Evolutionary conservation across 2,888 invertebrate genomes (phyloP).

Genomic region (Andricus quercusramuli): DNA sequence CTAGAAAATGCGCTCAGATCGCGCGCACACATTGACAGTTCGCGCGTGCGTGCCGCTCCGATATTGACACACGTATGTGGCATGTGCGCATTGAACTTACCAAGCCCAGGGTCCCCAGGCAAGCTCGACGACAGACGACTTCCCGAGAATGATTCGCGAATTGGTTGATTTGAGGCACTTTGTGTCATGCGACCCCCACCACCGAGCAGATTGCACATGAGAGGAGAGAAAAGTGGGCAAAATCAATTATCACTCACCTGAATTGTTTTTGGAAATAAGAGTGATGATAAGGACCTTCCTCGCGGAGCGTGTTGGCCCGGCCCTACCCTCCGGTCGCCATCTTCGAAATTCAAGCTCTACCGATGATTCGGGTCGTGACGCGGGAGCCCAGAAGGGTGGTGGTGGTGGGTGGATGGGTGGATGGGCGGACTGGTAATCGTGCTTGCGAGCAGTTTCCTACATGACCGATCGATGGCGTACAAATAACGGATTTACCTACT

Average conservation of each 20-base stretch:
- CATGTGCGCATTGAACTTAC: conserved; percentile 77
- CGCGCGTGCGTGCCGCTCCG: conserved; percentile 53
- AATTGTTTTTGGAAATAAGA: conserved; percentile 40
- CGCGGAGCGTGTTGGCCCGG: conserved; percentile 63
- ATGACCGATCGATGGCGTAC: conserved; percentile 45
- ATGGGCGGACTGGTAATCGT: conserved; percentile 13
- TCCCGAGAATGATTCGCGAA: conserved; percentile 32
- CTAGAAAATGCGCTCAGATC: conserved; percentile 34
- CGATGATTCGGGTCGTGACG: conserved; percentile 46
- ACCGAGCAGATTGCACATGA: neutral
- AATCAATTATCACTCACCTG: conserved; percentile 54
- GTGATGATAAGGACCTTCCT: conserved; percentile 60
- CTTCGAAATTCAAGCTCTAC: conserved; percentile 67
- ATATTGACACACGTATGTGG: conserved; percentile 70
- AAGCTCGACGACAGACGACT: conserved; percentile 45
- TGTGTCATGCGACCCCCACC: conserved; percentile 34
- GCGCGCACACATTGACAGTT: conserved; percentile 50
- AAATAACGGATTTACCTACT: conserved; percentile 14
- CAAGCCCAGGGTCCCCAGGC: conserved; percentile 53
- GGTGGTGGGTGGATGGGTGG: conserved; percentile 38
- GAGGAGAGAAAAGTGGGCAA: conserved; percentile 37
- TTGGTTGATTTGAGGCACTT: conserved; percentile 15
- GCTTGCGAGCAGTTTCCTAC: conserved; percentile 36
- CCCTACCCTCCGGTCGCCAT: conserved; percentile 75
- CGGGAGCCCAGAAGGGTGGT: conserved; percentile 49